A percentile compares a stretch with the other conserved stretches of the same genome.
These are phyloP conservation scores for Athene cunicularia DNA, from an alignment of 2,113 vertebrate species.

Conservation along the genomic window DNA sequence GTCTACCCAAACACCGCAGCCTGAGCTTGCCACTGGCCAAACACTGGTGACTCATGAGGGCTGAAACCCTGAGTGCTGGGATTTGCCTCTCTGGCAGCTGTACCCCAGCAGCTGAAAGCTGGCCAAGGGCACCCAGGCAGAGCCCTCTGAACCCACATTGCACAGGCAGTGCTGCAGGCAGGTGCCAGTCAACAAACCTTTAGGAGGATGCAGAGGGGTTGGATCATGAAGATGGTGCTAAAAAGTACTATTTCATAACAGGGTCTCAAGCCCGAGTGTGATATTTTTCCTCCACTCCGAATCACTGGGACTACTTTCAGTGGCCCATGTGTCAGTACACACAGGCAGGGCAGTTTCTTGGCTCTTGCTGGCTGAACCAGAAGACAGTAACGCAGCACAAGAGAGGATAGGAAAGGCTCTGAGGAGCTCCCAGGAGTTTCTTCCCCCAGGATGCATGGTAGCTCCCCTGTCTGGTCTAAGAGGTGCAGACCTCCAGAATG, in stretches of 20 bases:
- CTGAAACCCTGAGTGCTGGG: neutral
- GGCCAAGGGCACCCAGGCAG: neutral
- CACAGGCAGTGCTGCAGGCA: neutral
- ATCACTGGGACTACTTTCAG: neutral
- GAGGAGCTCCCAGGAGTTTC: neutral
- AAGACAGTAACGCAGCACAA: neutral
- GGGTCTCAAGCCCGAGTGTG: neutral
- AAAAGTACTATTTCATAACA: neutral
- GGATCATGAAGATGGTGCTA: neutral
- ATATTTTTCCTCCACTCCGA: neutral
- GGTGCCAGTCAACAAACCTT: neutral
- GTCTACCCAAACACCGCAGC: neutral
- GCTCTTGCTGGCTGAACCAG: neutral
- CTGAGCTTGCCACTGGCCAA: neutral
- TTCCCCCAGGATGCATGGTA: neutral
- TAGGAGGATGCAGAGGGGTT: neutral
- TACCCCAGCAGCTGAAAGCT: neutral
- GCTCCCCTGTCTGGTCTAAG: neutral
- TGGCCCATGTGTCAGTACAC: rapidly evolving
- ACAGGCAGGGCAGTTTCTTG: neutral
- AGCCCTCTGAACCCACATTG: neutral
- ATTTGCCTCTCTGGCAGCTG: neutral
- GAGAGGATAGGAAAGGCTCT: neutral
- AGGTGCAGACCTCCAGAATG: neutral
- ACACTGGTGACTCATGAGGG: neutral